These are phyloP conservation scores for Sympetrum striolatum DNA, from an alignment of 2,888 invertebrate genomes.

Conservation along the genomic window DNA sequence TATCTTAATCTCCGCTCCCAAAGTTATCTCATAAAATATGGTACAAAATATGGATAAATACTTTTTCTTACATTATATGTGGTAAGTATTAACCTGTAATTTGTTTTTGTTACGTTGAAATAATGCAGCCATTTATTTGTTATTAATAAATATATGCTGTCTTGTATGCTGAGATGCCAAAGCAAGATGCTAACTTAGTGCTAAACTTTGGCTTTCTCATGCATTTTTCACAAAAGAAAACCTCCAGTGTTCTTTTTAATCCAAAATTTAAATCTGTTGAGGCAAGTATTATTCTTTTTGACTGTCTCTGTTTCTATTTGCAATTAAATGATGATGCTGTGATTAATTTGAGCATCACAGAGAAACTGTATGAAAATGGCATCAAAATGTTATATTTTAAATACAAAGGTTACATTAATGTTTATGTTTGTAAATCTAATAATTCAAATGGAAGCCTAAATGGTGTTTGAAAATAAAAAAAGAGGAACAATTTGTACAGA, in stretches of 20 bases:
- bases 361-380: background rate
- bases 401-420: background rate
- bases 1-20: slow-evolving; percentile 10
- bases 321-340: background rate
- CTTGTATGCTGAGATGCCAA: slow-evolving; percentile 2
- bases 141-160: background rate
- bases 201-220: slow-evolving; percentile 7
- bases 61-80: slow-evolving; percentile 32
- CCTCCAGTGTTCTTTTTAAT: slow-evolving; percentile 14
- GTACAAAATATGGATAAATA: slow-evolving; percentile 28
- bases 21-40: slow-evolving; percentile 30
- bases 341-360: background rate
- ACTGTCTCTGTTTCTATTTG: background rate
- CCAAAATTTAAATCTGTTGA: background rate
- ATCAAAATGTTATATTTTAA: slow-evolving; percentile 24
- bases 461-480: background rate
- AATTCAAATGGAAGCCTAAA: background rate
- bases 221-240: background rate
- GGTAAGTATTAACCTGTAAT: slow-evolving; percentile 25
- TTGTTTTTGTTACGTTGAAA: slow-evolving; percentile 33
- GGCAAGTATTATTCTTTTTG: background rate
- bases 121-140: slow-evolving; percentile 15
- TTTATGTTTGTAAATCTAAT: slow-evolving; percentile 3
- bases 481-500: slow-evolving; percentile 9
- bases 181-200: background rate